Conservation (phyloP, 23 tunicate genomes). For the Styela plicata region DNA sequence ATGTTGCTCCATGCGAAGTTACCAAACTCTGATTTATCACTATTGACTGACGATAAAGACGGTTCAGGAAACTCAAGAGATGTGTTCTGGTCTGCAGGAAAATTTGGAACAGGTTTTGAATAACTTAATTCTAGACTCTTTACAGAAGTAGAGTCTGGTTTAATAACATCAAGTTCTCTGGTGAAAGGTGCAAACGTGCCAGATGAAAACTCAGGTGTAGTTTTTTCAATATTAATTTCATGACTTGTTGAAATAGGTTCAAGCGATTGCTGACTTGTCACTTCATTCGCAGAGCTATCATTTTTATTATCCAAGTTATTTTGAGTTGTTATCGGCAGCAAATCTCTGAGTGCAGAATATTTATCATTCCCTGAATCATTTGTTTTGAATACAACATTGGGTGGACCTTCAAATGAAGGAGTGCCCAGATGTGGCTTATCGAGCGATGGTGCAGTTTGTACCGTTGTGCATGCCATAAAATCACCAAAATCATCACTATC, state of each 20-base stretch:
- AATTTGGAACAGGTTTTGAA: too few species aligned
- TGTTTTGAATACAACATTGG: background rate
- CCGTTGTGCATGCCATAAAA: too few species aligned
- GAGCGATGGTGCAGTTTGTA: background rate
- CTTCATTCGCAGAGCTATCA: background rate
- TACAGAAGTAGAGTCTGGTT: background rate
- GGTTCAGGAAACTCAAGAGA: too few species aligned
- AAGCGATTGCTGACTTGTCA: background rate
- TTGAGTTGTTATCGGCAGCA: background rate
- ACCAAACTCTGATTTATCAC: too few species aligned
- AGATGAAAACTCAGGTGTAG: too few species aligned
- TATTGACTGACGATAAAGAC: too few species aligned
- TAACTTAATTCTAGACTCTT: background rate
- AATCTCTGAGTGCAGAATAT: background rate
- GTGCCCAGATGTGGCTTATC: background rate
- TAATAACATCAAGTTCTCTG: background rate
- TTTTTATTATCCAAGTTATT: background rate
- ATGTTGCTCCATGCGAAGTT: background rate
- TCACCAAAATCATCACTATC: background rate
- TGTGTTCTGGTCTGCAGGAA: background rate
- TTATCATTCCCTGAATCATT: background rate
- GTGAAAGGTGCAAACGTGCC: background rate
- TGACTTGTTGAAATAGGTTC: background rate
- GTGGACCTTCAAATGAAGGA: too few species aligned
- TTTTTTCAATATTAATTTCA: too few species aligned